Evolutionary conservation across 1,140 invertebrate genomes (phyloP).

Genomic region (Macrostomum lignano): DNA sequence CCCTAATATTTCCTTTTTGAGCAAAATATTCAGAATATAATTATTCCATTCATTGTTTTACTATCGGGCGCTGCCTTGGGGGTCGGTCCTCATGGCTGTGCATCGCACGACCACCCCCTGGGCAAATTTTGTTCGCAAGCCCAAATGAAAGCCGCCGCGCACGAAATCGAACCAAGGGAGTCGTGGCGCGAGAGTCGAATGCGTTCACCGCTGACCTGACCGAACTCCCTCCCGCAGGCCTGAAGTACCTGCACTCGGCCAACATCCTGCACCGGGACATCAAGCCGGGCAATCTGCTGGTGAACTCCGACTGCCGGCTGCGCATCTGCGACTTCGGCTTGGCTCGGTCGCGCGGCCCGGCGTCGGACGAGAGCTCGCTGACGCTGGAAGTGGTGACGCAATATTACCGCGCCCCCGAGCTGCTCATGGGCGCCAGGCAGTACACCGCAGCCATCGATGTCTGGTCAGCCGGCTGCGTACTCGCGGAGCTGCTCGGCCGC

Average conservation of each 20-base stretch:
- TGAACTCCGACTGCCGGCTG: constrained; percentile 88
- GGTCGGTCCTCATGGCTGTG: too few species aligned
- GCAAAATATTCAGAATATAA: too few species aligned
- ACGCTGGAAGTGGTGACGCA: constrained; percentile 70
- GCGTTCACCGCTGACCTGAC: too few species aligned
- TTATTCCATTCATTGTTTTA: too few species aligned
- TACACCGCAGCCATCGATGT: constrained; percentile 59
- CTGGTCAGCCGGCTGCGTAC: constrained; percentile 97
- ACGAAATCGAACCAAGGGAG: too few species aligned
- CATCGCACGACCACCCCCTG: too few species aligned
- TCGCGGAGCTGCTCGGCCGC: constrained; percentile 70
- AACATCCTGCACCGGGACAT: constrained; percentile 88
- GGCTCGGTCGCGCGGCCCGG: constrained; percentile 69
- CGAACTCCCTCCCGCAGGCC: too few species aligned
- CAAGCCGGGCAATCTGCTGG: constrained; percentile 83
- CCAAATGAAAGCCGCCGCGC: too few species aligned
- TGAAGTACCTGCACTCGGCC: constrained; percentile 90
- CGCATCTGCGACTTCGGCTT: constrained; percentile 87
- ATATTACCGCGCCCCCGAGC: constrained; percentile 50
- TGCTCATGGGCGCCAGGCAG: constrained; percentile 30
- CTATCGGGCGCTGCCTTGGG: too few species aligned
- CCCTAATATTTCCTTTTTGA: too few species aligned
- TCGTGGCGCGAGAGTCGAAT: too few species aligned
- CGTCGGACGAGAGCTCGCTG: constrained; percentile 62
- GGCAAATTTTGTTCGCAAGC: too few species aligned